Percentiles rank a stretch among this genome's conserved stretches.
These are phyloP conservation scores for Metacarcinus magister DNA, from an alignment of 2,888 invertebrate genomes.

Conservation along the genomic window DNA sequence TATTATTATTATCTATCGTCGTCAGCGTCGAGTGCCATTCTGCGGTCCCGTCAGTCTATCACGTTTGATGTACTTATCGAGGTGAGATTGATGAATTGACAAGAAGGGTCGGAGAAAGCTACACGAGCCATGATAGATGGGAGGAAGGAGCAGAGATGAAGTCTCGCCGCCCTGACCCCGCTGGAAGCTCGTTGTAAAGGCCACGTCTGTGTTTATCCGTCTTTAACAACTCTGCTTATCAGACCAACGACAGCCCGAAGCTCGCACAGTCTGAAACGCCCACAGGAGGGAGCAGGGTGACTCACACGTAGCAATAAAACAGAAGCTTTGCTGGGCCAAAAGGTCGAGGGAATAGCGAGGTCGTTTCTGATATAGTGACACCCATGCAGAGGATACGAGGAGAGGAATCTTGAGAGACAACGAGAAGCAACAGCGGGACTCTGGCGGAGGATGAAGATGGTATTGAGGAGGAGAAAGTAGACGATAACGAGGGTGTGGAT, in stretches of 20 bases:
- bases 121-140: not conserved
- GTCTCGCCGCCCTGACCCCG: not conserved
- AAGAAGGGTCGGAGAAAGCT: not conserved
- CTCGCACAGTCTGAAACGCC: not conserved
- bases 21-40: not conserved
- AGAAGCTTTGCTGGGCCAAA: not conserved
- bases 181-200: not conserved
- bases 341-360: not conserved
- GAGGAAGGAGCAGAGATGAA: not conserved
- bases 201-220: not conserved
- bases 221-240: not conserved
- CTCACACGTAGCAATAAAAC: not conserved
- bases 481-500: not conserved
- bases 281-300: not conserved
- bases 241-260: not conserved
- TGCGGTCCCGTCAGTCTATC: conserved; percentile 4
- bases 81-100: not conserved
- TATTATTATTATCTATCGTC: not conserved
- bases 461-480: not conserved
- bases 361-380: not conserved
- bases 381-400: not conserved
- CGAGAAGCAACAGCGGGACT: not conserved
- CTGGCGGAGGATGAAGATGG: not conserved
- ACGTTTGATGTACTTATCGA: conserved; percentile 32
- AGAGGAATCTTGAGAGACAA: not conserved